Conservation (phyloP, 2,797 vertebrate species). For the Uromys caudimaculatus region DNA sequence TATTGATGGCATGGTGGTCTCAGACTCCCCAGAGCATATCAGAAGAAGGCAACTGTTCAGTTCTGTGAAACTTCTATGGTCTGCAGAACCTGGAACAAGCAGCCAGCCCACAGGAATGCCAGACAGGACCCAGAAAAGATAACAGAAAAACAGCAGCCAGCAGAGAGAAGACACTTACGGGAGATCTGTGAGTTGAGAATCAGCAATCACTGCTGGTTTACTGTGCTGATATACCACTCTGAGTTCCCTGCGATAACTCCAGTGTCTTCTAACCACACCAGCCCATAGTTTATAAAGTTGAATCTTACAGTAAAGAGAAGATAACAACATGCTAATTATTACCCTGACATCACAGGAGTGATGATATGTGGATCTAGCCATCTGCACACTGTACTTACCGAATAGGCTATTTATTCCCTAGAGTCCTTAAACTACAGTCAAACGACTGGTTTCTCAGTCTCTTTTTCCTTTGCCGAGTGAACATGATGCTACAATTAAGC, state of each 20-base stretch:
- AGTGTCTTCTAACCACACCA: fast-evolving
- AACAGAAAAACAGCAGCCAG: no score
- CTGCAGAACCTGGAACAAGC: neutral
- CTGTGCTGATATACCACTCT: fast-evolving
- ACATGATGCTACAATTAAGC: neutral
- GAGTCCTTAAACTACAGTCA: neutral
- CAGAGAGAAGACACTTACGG: neutral
- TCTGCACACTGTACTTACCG: fast-evolving
- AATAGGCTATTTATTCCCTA: neutral
- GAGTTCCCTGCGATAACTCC: fast-evolving
- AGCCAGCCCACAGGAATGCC: no score
- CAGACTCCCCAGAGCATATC: neutral
- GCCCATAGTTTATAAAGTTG: neutral
- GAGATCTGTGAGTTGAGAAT: neutral
- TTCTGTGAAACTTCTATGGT: neutral
- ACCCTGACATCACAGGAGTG: neutral
- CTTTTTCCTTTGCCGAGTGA: neutral
- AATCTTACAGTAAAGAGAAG: neutral
- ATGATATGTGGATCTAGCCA: no score
- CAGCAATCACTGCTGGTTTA: fast-evolving
- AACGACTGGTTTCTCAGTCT: neutral
- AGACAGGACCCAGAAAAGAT: neutral
- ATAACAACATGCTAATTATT: fast-evolving
- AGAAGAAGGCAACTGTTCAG: neutral
- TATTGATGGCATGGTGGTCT: neutral